Percentiles rank a stretch among this genome's conserved stretches.
Conservation (phyloP, 1,140 invertebrate genomes). For the Lordiphosa mommai region DNA sequence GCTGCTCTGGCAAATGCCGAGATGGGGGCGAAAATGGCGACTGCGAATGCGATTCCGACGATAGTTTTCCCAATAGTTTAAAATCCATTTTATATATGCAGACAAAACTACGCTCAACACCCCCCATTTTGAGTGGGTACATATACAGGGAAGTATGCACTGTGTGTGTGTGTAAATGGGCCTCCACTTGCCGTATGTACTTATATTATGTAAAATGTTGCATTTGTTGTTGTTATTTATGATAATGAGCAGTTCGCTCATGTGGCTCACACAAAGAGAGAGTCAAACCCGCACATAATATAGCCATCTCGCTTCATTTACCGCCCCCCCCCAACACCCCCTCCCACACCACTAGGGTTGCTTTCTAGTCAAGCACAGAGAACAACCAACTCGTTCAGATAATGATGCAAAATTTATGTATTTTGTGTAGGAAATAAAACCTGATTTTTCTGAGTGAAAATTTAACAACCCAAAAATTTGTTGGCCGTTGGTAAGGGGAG, state of each 20-base stretch:
- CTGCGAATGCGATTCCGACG: not conserved
- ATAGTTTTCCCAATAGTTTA: constrained; percentile 46
- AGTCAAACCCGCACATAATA: constrained; percentile 36
- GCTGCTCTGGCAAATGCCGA: too few relatives aligned
- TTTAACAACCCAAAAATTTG: constrained; percentile 6
- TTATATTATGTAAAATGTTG: constrained; percentile 77
- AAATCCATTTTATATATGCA: constrained; percentile 63
- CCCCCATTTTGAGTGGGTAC: not conserved
- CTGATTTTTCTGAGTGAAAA: constrained; percentile 73
- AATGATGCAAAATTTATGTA: constrained; percentile 79
- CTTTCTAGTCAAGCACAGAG: not conserved
- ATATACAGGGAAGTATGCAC: not conserved
- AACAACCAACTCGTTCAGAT: constrained; percentile 43
- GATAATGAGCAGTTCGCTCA: constrained; percentile 76
- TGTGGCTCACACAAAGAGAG: constrained; percentile 43
- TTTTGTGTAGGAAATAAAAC: constrained; percentile 79
- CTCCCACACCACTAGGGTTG: constrained; percentile 12
- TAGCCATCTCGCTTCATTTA: constrained; percentile 64
- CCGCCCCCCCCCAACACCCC: not conserved
- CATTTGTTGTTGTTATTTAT: constrained; percentile 74
- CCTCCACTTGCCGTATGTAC: constrained; percentile 29
- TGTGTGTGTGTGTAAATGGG: constrained; percentile 47
- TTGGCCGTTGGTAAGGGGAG: not conserved
- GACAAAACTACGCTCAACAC: constrained; percentile 40
- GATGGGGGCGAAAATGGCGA: too few relatives aligned